Evolutionary conservation across 2,797 vertebrate species (phyloP).

Genomic region (Tokudaia tokunoshimensis): DNA sequence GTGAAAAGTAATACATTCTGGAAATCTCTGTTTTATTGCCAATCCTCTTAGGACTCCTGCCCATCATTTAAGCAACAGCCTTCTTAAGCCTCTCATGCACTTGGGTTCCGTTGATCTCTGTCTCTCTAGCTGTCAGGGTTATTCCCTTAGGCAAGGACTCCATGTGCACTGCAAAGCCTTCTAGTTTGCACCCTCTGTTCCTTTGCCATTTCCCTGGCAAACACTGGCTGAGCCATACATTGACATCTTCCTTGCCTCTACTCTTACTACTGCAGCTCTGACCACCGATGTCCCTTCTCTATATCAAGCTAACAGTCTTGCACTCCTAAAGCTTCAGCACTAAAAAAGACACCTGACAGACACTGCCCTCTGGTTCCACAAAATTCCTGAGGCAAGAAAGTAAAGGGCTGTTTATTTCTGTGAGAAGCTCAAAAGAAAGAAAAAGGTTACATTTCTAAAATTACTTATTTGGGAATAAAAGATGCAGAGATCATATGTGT

Average conservation of each 20-base stretch:
- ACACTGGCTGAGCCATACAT: too few species aligned
- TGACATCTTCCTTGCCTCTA: background rate
- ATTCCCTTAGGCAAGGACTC: background rate
- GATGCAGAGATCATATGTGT: background rate
- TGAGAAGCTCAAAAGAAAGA: background rate
- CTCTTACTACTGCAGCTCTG: too few species aligned
- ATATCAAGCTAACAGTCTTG: background rate
- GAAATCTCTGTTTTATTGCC: background rate
- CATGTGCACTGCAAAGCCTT: background rate
- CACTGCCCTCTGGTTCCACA: background rate
- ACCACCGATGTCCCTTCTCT: background rate
- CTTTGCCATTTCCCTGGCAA: background rate
- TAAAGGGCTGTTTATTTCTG: background rate
- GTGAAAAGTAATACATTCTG: background rate
- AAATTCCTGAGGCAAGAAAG: background rate
- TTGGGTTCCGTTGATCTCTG: background rate
- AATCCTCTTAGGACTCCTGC: background rate
- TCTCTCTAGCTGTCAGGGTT: background rate
- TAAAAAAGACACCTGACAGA: background rate
- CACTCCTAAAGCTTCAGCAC: background rate
- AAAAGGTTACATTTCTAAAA: background rate
- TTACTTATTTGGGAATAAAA: conserved; percentile 28
- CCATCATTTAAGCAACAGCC: background rate
- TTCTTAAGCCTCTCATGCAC: background rate
- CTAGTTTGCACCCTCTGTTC: rapidly evolving